Conservation (phyloP, 2,113 vertebrate genomes). For the Lepisosteus osseus region DNA sequence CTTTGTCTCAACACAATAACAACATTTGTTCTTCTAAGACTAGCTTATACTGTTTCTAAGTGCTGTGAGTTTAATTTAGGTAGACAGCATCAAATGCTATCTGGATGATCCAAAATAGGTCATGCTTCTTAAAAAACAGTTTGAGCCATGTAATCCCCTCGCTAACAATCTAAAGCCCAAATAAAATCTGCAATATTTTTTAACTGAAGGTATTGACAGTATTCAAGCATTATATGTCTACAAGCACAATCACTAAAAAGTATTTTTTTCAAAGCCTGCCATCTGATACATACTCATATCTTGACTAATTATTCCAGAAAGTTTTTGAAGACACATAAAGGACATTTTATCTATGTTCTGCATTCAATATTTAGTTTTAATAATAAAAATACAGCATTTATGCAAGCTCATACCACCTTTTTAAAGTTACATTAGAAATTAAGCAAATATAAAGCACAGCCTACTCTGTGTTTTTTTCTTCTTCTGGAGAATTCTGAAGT, state of each 20-base stretch:
- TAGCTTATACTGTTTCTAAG: constrained; percentile 60
- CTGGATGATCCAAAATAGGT: constrained; percentile 68
- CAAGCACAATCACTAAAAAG: not conserved
- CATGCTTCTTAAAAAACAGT: constrained; percentile 63
- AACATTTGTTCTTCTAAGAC: constrained; percentile 67
- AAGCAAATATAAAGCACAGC: no score
- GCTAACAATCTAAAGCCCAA: constrained; percentile 58
- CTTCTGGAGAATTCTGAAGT: no score
- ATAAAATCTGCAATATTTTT: constrained; percentile 48
- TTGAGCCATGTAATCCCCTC: constrained; percentile 68
- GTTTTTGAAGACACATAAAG: no score
- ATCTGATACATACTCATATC: no score
- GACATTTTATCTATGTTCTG: no score
- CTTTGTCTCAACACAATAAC: constrained; percentile 69
- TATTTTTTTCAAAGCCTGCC: no score
- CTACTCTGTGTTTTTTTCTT: no score
- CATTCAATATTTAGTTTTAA: no score
- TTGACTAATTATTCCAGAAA: no score
- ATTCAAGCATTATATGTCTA: not conserved
- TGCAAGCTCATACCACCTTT: no score
- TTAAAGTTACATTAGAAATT: no score
- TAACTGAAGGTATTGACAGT: constrained; percentile 10
- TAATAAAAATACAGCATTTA: no score
- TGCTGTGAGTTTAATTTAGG: constrained; percentile 61
- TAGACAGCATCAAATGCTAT: constrained; percentile 65